Conservation (phyloP, 1,140 invertebrate species). For the Spodoptera frugiperda region DNA sequence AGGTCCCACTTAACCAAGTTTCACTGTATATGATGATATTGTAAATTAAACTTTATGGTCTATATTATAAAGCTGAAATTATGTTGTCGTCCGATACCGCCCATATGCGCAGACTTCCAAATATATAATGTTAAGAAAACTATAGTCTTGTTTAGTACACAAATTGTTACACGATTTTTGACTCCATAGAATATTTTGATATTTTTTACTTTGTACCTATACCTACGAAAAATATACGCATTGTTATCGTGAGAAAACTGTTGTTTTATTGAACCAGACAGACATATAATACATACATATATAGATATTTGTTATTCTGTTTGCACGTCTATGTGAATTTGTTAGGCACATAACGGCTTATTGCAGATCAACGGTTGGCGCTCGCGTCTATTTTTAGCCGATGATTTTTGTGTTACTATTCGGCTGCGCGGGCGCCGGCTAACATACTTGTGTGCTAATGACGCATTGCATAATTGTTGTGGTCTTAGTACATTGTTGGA, state of each 20-base stretch:
- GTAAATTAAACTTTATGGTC: too few species aligned
- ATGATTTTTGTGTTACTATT: conserved; percentile 16
- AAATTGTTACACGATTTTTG: not conserved
- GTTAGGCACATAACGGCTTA: not conserved
- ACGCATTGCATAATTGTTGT: not conserved
- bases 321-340: not conserved
- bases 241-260: conserved; percentile 16
- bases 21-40: too few species aligned
- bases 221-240: conserved; percentile 5
- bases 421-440: not conserved
- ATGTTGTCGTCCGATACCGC: too few species aligned
- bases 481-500: too few species aligned
- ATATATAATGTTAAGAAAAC: too few species aligned
- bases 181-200: not conserved
- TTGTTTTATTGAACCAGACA: not conserved
- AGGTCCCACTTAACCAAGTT: too few species aligned
- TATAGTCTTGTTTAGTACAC: too few species aligned
- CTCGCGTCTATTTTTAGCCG: not conserved
- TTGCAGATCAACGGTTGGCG: not conserved
- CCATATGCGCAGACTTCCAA: too few species aligned
- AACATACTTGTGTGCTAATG: conserved; percentile 1
- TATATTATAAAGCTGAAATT: too few species aligned
- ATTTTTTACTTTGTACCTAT: too few species aligned
- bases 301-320: conserved; percentile 15
- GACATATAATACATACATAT: not conserved